phyloP scores from a whole-genome alignment of 1,140 invertebrate species.

The Apis laboriosa region DNA sequence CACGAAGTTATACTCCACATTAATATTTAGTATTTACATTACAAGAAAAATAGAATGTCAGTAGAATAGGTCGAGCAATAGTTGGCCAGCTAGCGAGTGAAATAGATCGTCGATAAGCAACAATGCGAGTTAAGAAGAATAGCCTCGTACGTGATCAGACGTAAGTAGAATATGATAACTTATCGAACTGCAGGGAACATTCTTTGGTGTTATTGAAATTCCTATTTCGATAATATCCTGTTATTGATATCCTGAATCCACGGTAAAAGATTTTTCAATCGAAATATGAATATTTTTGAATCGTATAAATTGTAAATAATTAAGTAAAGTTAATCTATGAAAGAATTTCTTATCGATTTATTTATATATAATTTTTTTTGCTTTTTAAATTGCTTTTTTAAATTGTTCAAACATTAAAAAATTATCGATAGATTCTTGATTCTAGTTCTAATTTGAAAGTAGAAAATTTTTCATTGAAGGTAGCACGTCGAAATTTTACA shows the following conservation, averaged over 20 bases:
- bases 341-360: no score
- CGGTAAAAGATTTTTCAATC: neutral
- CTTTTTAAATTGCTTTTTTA: no score
- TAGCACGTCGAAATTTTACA: no score
- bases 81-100: neutral
- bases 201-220: conserved; percentile 28
- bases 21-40: neutral
- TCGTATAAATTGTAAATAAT: neutral
- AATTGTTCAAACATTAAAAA: no score
- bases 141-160: conserved; percentile 19
- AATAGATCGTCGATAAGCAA: neutral
- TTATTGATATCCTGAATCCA: neutral
- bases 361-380: no score
- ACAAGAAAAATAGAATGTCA: neutral
- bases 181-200: neutral
- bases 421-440: no score
- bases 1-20: neutral
- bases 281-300: neutral
- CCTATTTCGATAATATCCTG: conserved; percentile 12
- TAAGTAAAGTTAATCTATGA: no score
- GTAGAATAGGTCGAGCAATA: conserved; percentile 1
- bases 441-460: no score
- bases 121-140: neutral
- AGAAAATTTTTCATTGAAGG: no score
- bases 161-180: conserved; percentile 10